Percentiles rank a stretch among this genome's conserved stretches.
phyloP scores from a whole-genome alignment of 92 coral and sea anemone genomes.

The Galaxea fascicularis region DNA sequence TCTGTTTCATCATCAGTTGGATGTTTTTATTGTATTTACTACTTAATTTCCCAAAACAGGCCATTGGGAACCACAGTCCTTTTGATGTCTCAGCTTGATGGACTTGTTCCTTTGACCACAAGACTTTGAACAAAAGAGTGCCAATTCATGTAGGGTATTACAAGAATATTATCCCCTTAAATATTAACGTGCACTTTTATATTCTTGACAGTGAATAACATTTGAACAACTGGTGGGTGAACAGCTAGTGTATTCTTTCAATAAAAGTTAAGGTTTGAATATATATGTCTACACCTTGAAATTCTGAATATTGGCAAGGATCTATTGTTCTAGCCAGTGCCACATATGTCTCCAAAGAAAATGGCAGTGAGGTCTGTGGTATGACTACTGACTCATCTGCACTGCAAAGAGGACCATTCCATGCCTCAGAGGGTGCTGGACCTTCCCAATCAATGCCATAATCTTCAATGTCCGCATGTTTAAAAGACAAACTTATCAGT shows the following conservation, averaged over 20 bases:
- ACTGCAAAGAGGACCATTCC: conserved; percentile 44
- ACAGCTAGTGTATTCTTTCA: conserved; percentile 35
- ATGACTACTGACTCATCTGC: conserved; percentile 39
- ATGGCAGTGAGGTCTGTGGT: conserved; percentile 32
- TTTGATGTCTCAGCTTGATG: neutral
- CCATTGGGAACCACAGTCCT: conserved; percentile 10
- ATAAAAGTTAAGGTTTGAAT: conserved; percentile 43
- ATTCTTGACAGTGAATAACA: conserved; percentile 17
- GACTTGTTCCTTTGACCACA: conserved; percentile 5
- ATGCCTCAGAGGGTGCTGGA: conserved; percentile 50
- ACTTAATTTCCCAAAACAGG: conserved; percentile 3
- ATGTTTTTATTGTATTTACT: neutral
- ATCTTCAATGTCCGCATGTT: conserved; percentile 47
- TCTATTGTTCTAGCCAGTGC: conserved; percentile 38
- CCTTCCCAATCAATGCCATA: conserved; percentile 56
- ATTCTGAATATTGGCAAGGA: conserved; percentile 51
- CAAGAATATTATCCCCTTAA: neutral
- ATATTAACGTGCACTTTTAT: neutral
- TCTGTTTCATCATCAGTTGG: conserved; percentile 5
- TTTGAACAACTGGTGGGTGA: neutral
- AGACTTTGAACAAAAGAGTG: neutral
- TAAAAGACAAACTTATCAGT: conserved; percentile 10
- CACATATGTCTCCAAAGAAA: conserved; percentile 25
- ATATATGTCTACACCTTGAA: conserved; percentile 47
- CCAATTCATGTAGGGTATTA: conserved; percentile 18